Conservation (phyloP, 2,888 invertebrate species). For the Baccha elongata region DNA sequence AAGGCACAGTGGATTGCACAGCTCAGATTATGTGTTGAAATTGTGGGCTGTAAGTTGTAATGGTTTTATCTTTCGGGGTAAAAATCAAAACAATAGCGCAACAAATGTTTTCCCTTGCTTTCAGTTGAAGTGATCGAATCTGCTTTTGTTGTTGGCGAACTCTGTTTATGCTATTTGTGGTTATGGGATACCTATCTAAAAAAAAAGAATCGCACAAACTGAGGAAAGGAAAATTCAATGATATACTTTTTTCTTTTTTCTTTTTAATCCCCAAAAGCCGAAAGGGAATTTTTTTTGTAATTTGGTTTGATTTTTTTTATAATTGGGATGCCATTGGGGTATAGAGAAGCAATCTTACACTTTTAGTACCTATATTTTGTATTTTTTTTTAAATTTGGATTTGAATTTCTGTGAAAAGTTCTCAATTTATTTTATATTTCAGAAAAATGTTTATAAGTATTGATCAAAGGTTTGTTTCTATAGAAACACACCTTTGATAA, state of each 20-base stretch:
- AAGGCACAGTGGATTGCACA: background rate
- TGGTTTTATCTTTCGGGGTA: constrained; percentile 49
- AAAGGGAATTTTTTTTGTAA: background rate
- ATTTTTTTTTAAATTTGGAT: too few species aligned
- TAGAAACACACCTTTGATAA: too few species aligned
- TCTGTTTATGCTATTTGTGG: too few species aligned
- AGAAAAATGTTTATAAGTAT: too few species aligned
- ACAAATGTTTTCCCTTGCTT: constrained; percentile 53
- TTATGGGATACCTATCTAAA: background rate
- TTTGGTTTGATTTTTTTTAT: background rate
- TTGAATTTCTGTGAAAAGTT: too few species aligned
- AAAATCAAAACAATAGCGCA: constrained; percentile 46
- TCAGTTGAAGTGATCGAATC: constrained; percentile 23
- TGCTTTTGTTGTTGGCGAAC: background rate
- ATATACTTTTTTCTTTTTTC: background rate
- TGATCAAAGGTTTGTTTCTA: too few species aligned
- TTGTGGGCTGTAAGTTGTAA: constrained; percentile 40
- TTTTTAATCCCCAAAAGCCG: background rate
- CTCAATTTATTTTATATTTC: too few species aligned
- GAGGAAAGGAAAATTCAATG: background rate
- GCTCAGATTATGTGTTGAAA: constrained; percentile 36
- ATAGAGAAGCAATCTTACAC: too few species aligned
- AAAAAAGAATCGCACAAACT: background rate
- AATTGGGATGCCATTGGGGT: too few species aligned
- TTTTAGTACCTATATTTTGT: too few species aligned